These are phyloP conservation scores for Caerostris extrusa DNA, from an alignment of 1,140 invertebrate species.

Conservation along the genomic window DNA sequence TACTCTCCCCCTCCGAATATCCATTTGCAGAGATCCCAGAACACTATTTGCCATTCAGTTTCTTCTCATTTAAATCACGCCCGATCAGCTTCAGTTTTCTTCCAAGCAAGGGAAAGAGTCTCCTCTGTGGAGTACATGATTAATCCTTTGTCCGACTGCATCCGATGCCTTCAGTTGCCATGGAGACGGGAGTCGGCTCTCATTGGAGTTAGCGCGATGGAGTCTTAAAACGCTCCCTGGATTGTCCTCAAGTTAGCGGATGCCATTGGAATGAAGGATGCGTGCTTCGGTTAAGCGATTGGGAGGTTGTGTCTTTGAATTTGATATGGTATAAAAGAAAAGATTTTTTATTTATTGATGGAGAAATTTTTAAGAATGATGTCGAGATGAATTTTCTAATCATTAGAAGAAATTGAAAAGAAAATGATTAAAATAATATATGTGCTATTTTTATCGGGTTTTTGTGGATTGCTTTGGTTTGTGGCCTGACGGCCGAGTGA, in stretches of 20 bases:
- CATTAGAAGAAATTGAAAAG: too few relatives aligned
- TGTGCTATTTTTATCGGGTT: too few relatives aligned
- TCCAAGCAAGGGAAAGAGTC: neutral
- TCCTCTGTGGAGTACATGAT: slow-evolving; percentile 24
- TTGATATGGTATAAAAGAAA: too few relatives aligned
- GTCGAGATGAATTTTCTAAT: too few relatives aligned
- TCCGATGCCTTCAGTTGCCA: slow-evolving; percentile 21
- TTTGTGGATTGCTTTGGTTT: too few relatives aligned
- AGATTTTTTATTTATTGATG: too few relatives aligned
- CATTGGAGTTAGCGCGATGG: neutral
- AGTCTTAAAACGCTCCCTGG: neutral
- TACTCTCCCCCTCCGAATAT: too few relatives aligned
- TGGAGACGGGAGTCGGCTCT: neutral
- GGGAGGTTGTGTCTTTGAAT: too few relatives aligned
- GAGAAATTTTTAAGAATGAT: too few relatives aligned
- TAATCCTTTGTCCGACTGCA: slow-evolving; percentile 34
- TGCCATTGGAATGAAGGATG: neutral
- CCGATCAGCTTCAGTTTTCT: slow-evolving; percentile 4
- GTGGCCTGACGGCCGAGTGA: too few relatives aligned
- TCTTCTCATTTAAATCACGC: neutral
- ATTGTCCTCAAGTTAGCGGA: slow-evolving; percentile 1
- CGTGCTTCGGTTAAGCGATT: too few relatives aligned
- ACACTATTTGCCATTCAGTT: slow-evolving; percentile 5
- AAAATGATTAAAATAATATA: too few relatives aligned
- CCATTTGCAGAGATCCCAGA: neutral